Percentiles rank a stretch among this genome's conserved stretches.
phyloP scores from a whole-genome alignment of 2,888 invertebrate species.

The Palloptera scutellata region DNA sequence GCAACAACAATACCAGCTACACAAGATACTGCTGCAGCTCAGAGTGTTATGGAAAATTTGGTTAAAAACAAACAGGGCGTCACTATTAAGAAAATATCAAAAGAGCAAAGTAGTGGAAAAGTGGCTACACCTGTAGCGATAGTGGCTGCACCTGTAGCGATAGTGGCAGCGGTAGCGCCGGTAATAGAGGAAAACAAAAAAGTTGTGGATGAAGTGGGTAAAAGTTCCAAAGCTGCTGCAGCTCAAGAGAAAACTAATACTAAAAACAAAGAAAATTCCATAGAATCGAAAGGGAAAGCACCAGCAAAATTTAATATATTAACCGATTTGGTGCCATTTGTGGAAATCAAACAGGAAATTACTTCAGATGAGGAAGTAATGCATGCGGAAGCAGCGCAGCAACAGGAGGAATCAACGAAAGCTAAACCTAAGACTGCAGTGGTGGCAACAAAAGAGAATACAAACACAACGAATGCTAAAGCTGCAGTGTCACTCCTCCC shows the following conservation, averaged over 20 bases:
- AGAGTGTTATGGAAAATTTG: slow-evolving; percentile 49
- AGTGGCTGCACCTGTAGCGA: neutral
- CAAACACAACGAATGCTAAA: neutral
- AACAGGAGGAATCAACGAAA: neutral
- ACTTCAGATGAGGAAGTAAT: slow-evolving; percentile 50
- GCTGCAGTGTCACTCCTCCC: neutral
- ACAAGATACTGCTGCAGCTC: slow-evolving; percentile 27
- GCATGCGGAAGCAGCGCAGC: slow-evolving; percentile 4
- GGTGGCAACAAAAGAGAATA: neutral
- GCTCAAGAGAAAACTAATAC: neutral
- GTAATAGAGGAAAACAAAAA: neutral
- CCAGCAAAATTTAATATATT: slow-evolving; percentile 35
- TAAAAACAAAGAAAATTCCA: slow-evolving; percentile 15
- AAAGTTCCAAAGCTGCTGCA: neutral
- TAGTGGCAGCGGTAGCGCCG: too few species aligned
- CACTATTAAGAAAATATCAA: slow-evolving; percentile 55
- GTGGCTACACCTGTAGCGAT: slow-evolving; percentile 1
- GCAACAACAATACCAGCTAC: neutral
- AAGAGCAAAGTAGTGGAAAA: slow-evolving; percentile 7
- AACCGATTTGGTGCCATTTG: slow-evolving; percentile 51
- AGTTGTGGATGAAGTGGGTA: neutral
- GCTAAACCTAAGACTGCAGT: neutral
- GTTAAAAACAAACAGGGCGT: slow-evolving; percentile 54
- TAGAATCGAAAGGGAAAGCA: slow-evolving; percentile 29
- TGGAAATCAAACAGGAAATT: slow-evolving; percentile 57